Conservation (phyloP, 2,888 invertebrate species). For the Limnephilus rhombicus region DNA sequence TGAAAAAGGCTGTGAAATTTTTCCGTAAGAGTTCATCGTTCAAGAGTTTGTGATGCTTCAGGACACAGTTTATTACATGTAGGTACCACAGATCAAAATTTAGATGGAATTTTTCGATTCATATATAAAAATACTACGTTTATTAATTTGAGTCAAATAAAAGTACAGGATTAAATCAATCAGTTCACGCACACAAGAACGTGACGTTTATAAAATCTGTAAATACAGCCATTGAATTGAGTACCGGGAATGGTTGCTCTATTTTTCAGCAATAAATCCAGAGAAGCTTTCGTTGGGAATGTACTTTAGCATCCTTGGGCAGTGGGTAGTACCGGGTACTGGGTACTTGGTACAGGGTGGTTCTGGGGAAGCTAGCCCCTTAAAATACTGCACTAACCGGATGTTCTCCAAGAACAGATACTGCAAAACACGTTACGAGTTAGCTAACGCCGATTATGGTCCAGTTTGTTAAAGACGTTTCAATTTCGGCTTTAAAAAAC, state of each 20-base stretch:
- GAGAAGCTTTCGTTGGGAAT: conserved; percentile 51
- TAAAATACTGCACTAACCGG: conserved; percentile 60
- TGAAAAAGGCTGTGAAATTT: not conserved
- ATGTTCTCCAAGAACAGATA: conserved; percentile 60
- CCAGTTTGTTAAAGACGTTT: not conserved
- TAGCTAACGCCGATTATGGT: conserved; percentile 46
- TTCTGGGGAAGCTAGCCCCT: conserved; percentile 31
- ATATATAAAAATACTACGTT: not conserved
- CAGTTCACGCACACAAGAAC: not conserved
- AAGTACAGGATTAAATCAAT: not conserved
- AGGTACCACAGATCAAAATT: not conserved
- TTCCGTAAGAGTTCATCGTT: too few species aligned
- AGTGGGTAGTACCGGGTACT: not conserved
- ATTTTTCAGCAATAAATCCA: conserved; percentile 61
- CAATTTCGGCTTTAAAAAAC: not conserved
- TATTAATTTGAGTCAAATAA: not conserved
- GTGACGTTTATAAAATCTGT: not conserved
- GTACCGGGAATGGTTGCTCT: conserved; percentile 29
- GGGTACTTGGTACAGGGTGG: conserved; percentile 40
- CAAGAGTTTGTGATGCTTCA: too few species aligned
- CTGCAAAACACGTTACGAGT: conserved; percentile 58
- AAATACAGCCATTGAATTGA: conserved; percentile 45
- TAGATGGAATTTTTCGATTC: not conserved
- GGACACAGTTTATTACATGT: not conserved
- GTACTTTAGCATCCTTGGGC: not conserved